Evolutionary conservation across 1,140 invertebrate genomes (phyloP).

Genomic region (Penaeus japonicus): DNA sequence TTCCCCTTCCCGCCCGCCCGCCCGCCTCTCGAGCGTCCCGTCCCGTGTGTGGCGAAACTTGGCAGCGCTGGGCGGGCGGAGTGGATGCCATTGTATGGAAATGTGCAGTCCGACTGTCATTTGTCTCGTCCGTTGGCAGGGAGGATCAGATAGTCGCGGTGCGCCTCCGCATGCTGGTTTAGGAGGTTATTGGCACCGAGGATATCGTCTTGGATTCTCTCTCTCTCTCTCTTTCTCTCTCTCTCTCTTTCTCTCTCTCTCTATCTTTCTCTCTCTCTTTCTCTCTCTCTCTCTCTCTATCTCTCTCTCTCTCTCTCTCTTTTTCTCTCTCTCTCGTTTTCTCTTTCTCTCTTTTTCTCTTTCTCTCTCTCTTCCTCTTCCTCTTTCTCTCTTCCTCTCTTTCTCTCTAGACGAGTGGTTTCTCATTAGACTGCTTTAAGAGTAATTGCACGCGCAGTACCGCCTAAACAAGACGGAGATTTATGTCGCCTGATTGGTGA

Average conservation of each 20-base stretch:
- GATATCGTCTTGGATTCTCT: neutral
- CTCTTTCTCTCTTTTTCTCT: no score
- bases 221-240: neutral
- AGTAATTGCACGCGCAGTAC: conserved; percentile 36
- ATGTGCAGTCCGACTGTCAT: conserved; percentile 56
- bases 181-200: conserved; percentile 52
- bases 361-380: neutral
- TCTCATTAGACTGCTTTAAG: conserved; percentile 41
- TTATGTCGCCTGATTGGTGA: conserved; percentile 39
- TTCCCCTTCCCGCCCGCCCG: neutral
- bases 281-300: neutral
- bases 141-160: conserved; percentile 47
- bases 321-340: no score
- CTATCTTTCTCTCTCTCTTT: no score
- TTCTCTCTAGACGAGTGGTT: neutral
- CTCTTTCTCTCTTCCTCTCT: neutral
- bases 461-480: neutral
- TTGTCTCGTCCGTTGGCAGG: conserved; percentile 51
- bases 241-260: no score
- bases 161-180: conserved; percentile 41
- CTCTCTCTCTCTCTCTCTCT: conserved; percentile 1
- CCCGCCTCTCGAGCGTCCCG: neutral
- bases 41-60: conserved; percentile 6
- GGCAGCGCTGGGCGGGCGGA: conserved; percentile 45
- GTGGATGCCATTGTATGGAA: conserved; percentile 56